Evolutionary conservation across 2,113 vertebrate species (phyloP), one percentile per base, ranked within the genome.

Genomic region (Paracanthobrama guichenoti): DNA sequence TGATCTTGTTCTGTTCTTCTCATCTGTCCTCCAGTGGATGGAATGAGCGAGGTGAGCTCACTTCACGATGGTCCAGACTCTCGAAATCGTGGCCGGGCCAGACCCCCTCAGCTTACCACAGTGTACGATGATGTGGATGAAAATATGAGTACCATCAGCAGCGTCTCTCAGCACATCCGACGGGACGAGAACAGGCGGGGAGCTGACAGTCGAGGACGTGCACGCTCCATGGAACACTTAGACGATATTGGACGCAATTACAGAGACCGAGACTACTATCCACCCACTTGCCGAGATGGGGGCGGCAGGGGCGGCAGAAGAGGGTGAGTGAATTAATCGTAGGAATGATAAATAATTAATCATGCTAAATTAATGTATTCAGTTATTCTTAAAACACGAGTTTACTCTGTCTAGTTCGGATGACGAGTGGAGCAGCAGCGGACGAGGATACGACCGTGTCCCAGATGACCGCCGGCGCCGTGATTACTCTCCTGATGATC

Each of bases 41-140:
- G 91, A 24, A 93, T 96, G 95, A 98, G 93, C 55, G 96, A 96
- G 89, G 93, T 98, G 74, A 96, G 90, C 66, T 98, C 97, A 2
- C 92, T 98, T 62, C 96, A 98, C 0, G 96, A 97, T 1, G 86
- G 88, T 0, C 71, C 90, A 64, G 94, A 94, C 8, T 82, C 92
- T 22, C 89, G 95, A 75, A 90, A 87, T 84, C 89, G 92, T 0
- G 89, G 93, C 69, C 89, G 92, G 20, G 87, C 94, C 22, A 91
- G 95, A 82, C 91, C 94, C 3, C 95, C 95, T 4, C 85, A 91
- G 74, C 80, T 94, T 87, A 84, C 90, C 82, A 95, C 91, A 0
- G 90, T 91, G n/a, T 93, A 91, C 1, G 96, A 96, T 64, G 77
- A 77, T 14, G 60, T 69, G 0, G 95, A 94, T 20, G 90, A 95